Base-by-base conservation (phyloP, 1,140 invertebrate genomes). In the Carposina sasakii region DNA sequence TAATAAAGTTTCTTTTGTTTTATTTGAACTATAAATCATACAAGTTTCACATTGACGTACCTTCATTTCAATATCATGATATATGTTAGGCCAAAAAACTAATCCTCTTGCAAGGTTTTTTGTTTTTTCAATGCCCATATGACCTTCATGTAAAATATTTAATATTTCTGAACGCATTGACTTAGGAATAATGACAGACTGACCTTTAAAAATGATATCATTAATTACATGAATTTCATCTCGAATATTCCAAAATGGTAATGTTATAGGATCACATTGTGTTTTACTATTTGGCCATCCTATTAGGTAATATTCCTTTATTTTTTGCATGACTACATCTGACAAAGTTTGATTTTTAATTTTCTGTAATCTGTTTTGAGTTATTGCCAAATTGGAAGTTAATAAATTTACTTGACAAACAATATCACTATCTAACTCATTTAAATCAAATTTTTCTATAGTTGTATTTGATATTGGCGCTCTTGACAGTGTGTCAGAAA, bases 61-160 rank as follows among this genome's bases (percentile, higher is more conserved):
- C 13, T 69, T 52, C 39, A 81, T 58, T 67, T 73, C 67, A 23
- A 87, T 85, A 36, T 87, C 65, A 33, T 71, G 71, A 28, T 60
- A 60, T 51, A 87, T 83, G 26, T 63, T 68, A 13, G 79, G 77
- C 79, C 81, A 86, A 54, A 57, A 87, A 28, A 87, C 55, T 30
- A 66, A 48, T 46, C 82, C 62, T 52, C 69, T 60, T 17, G 84
- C 77, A 45, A 60, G 51, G 20, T 47, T 40, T 52, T 71, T 67
- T 41, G 61, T 71, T 54, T 79, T 79, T 36, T 76, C 75, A 46
- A 76, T 63, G 1, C 86, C 86, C 41, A 85, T 24, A 62, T 88
- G 86, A 13, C 63, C 57, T 48, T 74, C 65, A 61, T 87, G 85
- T 31, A 86, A 48, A 24, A 56, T 49, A 13, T 66, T 39, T 28